Evolutionary conservation across 2,797 vertebrate genomes (phyloP).

Genomic region (Lophius americanus): DNA sequence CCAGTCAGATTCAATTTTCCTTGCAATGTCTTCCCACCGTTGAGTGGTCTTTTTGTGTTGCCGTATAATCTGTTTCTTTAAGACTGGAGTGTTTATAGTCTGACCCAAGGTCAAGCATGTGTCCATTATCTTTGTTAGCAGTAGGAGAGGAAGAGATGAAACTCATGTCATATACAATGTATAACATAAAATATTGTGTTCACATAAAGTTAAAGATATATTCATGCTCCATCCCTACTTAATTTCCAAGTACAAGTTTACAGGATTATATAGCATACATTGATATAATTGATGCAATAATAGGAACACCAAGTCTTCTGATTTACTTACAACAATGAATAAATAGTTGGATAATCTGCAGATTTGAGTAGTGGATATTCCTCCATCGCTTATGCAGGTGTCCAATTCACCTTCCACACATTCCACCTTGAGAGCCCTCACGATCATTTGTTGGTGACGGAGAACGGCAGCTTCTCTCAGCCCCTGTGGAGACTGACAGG

Average conservation of each 20-base stretch:
- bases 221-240: background rate
- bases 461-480: constrained; percentile 94
- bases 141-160: no score
- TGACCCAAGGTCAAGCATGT: constrained; percentile 43
- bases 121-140: no score
- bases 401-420: constrained; percentile 97
- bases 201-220: constrained; percentile 35
- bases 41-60: constrained; percentile 60
- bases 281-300: no score
- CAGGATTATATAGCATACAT: no score
- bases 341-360: no score
- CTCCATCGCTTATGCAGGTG: constrained; percentile 78
- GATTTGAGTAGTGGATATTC: background rate
- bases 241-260: no score
- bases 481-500: constrained; percentile 93
- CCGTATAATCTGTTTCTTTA: constrained; percentile 56
- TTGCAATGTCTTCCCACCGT: constrained; percentile 47
- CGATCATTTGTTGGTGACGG: constrained; percentile 93
- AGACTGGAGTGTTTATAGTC: constrained; percentile 53
- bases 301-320: background rate
- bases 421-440: constrained; percentile 98
- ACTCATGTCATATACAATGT: no score
- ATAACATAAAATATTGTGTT: background rate
- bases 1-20: constrained; percentile 67
- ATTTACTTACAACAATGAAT: no score